phyloP scores from a whole-genome alignment of 1,140 invertebrate genomes.

The Danaus plexippus region DNA sequence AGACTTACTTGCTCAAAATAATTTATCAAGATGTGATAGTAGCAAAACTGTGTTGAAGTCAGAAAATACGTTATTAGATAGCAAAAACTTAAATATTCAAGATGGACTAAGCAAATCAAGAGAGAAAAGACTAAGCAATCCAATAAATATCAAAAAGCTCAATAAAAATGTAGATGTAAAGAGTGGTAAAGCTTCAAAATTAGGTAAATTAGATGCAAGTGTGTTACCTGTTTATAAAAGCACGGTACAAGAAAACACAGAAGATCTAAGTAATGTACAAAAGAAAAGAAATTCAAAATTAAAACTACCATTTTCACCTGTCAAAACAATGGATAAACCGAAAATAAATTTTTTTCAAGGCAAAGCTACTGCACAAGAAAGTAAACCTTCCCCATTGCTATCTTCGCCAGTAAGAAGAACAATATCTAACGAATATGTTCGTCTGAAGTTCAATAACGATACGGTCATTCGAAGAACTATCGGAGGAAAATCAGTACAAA shows the following conservation, averaged over 20 bases:
- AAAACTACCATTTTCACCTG: conserved; percentile 62
- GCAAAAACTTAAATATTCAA: conserved; percentile 12
- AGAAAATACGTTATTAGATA: conserved; percentile 20
- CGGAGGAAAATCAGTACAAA: conserved; percentile 57
- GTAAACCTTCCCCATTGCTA: conserved; percentile 47
- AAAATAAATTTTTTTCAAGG: conserved; percentile 63
- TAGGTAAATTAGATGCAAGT: conserved; percentile 38
- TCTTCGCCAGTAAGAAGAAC: conserved; percentile 58
- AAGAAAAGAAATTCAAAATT: conserved; percentile 61
- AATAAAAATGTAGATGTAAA: conserved; percentile 54
- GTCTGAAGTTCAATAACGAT: conserved; percentile 58
- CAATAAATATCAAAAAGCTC: conserved; percentile 48
- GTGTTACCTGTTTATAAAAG: conserved; percentile 57
- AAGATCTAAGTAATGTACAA: conserved; percentile 39
- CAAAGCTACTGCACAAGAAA: conserved; percentile 39
- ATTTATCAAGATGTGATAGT: conserved; percentile 30
- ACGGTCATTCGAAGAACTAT: conserved; percentile 55
- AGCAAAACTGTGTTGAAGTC: conserved; percentile 51
- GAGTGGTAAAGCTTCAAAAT: conserved; percentile 37
- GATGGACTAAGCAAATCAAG: conserved; percentile 35
- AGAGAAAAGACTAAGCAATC: conserved; percentile 44
- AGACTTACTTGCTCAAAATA: conserved; percentile 31
- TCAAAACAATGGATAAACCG: conserved; percentile 58
- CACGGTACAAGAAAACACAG: conserved; percentile 33
- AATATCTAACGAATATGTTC: conserved; percentile 66